These are phyloP conservation scores for Chloropsis hardwickii DNA, from an alignment of 2,113 vertebrate species.

Conservation along the genomic window DNA sequence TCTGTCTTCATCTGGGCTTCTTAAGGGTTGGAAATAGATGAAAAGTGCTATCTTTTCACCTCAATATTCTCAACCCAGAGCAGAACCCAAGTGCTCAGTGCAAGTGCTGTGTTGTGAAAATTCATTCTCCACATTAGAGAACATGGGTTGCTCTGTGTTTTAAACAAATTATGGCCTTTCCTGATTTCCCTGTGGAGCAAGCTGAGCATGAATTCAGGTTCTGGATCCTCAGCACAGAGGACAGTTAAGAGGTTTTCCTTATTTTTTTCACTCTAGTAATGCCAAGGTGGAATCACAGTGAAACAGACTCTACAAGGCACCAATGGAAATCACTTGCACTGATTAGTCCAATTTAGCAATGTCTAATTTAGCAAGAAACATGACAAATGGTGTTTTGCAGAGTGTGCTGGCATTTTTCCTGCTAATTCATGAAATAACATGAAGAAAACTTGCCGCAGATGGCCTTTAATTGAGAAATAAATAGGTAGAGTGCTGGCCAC, in stretches of 20 bases:
- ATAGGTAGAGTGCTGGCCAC: not conserved
- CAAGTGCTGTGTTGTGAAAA: too few relatives aligned
- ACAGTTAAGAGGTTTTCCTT: not conserved
- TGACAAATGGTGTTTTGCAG: not conserved
- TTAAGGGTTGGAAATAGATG: not conserved
- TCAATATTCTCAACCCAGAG: not conserved
- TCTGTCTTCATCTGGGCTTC: not conserved
- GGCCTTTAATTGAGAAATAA: not conserved
- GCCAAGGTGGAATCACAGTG: not conserved
- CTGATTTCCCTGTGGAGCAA: not conserved
- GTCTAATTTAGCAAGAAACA: not conserved
- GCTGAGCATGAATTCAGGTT: not conserved
- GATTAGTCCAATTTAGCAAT: not conserved
- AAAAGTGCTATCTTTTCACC: not conserved
- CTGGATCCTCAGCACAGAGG: not conserved
- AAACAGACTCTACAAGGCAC: not conserved
- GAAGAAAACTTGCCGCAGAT: not conserved
- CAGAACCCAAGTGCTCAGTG: not conserved
- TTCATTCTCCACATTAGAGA: fast-evolving
- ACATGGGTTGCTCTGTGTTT: not conserved
- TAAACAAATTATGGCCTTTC: not conserved
- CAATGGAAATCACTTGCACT: not conserved
- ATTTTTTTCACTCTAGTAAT: not conserved
- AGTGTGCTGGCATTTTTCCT: not conserved
- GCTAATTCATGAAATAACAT: not conserved